Base-by-base conservation (phyloP, 2,888 invertebrate species). In the Clitarchus hookeri region DNA sequence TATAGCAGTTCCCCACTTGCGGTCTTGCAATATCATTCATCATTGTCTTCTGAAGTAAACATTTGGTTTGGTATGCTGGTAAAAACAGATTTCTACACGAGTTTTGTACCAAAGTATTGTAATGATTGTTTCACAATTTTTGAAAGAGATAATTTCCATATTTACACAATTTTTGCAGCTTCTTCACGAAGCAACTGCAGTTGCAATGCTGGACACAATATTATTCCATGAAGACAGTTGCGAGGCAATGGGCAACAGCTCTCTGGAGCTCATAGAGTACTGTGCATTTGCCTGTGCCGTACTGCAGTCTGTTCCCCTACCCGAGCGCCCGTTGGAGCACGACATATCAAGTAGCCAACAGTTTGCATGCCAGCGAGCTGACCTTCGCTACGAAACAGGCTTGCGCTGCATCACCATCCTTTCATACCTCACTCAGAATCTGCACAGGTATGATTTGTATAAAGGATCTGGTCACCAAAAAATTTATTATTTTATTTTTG, bases 191-290 rank as follows among this genome's bases (percentile, higher is more conserved):
- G 95, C 95, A 0, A 95, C 96, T 0, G 94, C 95, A 0, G 94
- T 97, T 44, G 96, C 97, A 19, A 91, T 98, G 0, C 91, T 98
- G 84, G 98, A 98, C 92, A 95, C 96, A 0, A 94, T 97, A 3
- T 91, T 98, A 82, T 98, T 95, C 90, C 97, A 98, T 90, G 94
- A 94, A 44, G 96, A 96, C 89, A 95, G 96, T 8, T 96, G 96
- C 85, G 95, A 96, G 90, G 94, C 96, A 80, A 92, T 98, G 86
- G 95, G 94, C 84, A 97, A 98, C 86, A 92, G 94, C 0, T 94
- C 95, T 23, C 92, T 96, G 11, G 98, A 98, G 92, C 92, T 98
- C 26, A 92, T 97, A 27, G 97, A 98, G 91, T 98, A 98, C 90
- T 94, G 95, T 53, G 94, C 95, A 65, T 94, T 95, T 87, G 94